Base-by-base conservation (phyloP, 2,113 vertebrate species). In the Electrona antarctica region DNA sequence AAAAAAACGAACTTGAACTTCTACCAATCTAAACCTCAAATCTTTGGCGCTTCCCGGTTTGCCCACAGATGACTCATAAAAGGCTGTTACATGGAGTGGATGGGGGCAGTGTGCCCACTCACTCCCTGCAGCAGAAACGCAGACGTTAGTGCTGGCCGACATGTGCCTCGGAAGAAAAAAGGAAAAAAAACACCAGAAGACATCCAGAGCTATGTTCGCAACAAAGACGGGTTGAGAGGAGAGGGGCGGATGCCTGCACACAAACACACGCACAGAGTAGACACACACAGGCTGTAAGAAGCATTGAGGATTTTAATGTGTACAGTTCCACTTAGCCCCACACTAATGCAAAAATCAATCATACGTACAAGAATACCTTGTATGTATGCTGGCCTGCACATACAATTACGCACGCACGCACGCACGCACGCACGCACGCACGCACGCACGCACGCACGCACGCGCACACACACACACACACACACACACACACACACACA, bases 11-110 rank as follows among this genome's bases (percentile, higher is more conserved):
- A 71, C 54, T 47, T 14, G 10, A 79, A 59, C 63, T 70, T 76
- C 68, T 78, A 63, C 66, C 78, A 82, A 85, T 84, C 67, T 45
- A 14, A 72, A 58, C 46, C 71, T 84, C 59, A 71, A 82, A 86
- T 85, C 79, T 78, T 73, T 56, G 66, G 71, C 55, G 69, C 76
- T 86, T 86, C 86, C 78, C 64, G 64, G 74, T 33, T 62, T 70
- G 64, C 88, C 85, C 87, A 50, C 72, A 1, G 11, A 69, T 91
- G 86, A 90, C 64, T 90, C 87, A 91, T 69, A 87, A 79, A 76
- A 69, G 48, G 15, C 13, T 33, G 60, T 74, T 85, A 50, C 58
- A 11, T 74, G 70, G 41, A 73, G 47, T 7, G 41, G 64, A 79
- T 69, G 65, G 54, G n/a, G 33, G 59, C 59, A 78, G 13, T 33